These are phyloP conservation scores for Amiota communis DNA, from an alignment of 2,888 invertebrate species.

Conservation along the genomic window DNA sequence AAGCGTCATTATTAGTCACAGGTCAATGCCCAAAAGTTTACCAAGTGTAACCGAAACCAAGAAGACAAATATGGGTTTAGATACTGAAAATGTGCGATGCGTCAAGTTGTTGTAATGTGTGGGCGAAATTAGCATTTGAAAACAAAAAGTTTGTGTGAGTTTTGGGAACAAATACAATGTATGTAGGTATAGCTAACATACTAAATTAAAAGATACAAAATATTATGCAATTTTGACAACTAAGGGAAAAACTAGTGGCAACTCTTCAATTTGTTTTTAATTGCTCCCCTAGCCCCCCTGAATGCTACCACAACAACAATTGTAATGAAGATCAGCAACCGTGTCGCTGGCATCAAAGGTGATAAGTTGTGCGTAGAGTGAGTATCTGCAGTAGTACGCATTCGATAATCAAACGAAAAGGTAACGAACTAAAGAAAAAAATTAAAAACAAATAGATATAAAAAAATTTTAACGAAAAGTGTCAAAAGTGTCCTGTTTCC, in stretches of 20 bases:
- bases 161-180: not conserved
- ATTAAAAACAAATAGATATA: not conserved
- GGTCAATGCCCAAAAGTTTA: constrained; percentile 63
- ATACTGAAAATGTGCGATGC: constrained; percentile 2
- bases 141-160: not conserved
- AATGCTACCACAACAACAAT: not conserved
- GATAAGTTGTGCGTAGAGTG: constrained; percentile 59
- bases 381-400: constrained; percentile 48
- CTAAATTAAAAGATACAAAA: not conserved
- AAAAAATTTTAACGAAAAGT: no score
- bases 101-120: constrained; percentile 42
- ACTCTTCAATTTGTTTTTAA: constrained; percentile 30
- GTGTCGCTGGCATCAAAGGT: constrained; percentile 40
- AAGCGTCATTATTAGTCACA: constrained; percentile 51
- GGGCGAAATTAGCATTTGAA: constrained; percentile 56
- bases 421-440: constrained; percentile 1
- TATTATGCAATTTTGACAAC: constrained; percentile 65
- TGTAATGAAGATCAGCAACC: not conserved
- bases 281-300: not conserved
- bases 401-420: constrained; percentile 42
- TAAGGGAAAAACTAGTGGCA: constrained; percentile 60
- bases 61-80: not conserved
- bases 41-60: constrained; percentile 48
- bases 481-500: not conserved
- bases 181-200: not conserved